phyloP scores from a whole-genome alignment of 2,888 invertebrate species.

The Ligdia adustata region DNA sequence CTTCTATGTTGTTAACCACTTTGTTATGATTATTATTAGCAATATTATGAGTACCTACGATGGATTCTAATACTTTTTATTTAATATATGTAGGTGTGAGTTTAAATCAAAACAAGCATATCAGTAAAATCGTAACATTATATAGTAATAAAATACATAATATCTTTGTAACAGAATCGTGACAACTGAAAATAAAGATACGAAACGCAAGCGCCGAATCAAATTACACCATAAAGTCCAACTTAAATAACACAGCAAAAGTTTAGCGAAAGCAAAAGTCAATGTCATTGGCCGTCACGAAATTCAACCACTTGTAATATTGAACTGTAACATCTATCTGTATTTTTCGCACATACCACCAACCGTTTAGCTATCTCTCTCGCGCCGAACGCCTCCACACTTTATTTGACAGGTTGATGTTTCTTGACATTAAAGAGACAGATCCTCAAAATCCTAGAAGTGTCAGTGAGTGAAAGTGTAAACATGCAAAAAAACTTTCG shows the following conservation, averaged over 20 bases:
- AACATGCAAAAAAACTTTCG: conserved; percentile 63
- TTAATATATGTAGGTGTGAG: too few species aligned
- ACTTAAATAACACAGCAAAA: conserved; percentile 43
- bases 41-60: too few species aligned
- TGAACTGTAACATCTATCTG: conserved; percentile 37
- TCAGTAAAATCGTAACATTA: too few species aligned
- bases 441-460: conserved; percentile 56
- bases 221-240: conserved; percentile 31
- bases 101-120: too few species aligned
- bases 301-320: conserved; percentile 52
- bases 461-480: conserved; percentile 69
- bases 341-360: conserved; percentile 38
- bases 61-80: too few species aligned
- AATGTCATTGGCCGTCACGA: conserved; percentile 58
- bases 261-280: conserved; percentile 67
- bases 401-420: conserved; percentile 47
- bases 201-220: conserved; percentile 34
- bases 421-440: conserved; percentile 40
- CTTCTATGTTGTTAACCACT: too few species aligned
- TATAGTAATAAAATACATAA: too few species aligned
- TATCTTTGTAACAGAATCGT: not conserved
- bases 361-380: conserved; percentile 37
- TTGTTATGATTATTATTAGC: too few species aligned
- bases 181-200: conserved; percentile 4
- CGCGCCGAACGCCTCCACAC: conserved; percentile 35